A percentile compares a stretch with the other conserved stretches of the same genome.
phyloP scores from a whole-genome alignment of 64 coral and sea anemone species.

The Actinia tenebrosa region DNA sequence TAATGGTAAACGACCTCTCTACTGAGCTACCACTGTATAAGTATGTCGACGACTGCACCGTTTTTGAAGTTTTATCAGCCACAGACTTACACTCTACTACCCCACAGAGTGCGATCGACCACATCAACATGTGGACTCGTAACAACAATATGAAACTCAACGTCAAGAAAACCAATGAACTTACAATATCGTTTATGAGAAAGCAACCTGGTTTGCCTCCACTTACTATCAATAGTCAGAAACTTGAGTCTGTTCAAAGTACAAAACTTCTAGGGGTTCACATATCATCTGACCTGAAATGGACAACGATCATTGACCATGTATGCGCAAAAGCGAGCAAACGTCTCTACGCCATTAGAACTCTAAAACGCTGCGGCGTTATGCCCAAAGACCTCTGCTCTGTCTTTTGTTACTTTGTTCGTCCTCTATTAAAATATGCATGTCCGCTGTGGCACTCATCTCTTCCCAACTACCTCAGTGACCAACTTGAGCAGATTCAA shows the following conservation, averaged over 20 bases:
- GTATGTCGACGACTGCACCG: slow-evolving; percentile 13
- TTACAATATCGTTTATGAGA: not conserved
- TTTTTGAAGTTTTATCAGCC: not conserved
- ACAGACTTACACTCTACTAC: not conserved
- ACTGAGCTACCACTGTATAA: slow-evolving; percentile 1
- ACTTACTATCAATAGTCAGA: not conserved
- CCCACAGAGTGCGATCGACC: not conserved
- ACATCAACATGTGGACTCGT: not conserved
- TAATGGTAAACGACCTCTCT: slow-evolving; percentile 2
- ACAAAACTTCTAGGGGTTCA: not conserved
- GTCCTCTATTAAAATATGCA: slow-evolving; percentile 5
- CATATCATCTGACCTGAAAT: slow-evolving; percentile 13
- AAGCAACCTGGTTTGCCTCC: not conserved
- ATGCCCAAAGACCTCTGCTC: not conserved
- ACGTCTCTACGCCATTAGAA: slow-evolving; percentile 10
- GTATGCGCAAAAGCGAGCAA: slow-evolving; percentile 14
- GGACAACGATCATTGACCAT: not conserved
- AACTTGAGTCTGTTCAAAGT: not conserved
- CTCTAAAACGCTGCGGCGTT: not conserved
- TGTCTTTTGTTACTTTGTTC: not conserved
- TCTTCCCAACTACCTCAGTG: not conserved
- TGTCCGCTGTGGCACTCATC: slow-evolving; percentile 13
- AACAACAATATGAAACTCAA: slow-evolving; percentile 17
- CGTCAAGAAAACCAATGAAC: slow-evolving; percentile 21
- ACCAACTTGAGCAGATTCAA: not conserved